phyloP scores from a whole-genome alignment of 2,888 invertebrate species.

The Hanleya hanleyi region DNA sequence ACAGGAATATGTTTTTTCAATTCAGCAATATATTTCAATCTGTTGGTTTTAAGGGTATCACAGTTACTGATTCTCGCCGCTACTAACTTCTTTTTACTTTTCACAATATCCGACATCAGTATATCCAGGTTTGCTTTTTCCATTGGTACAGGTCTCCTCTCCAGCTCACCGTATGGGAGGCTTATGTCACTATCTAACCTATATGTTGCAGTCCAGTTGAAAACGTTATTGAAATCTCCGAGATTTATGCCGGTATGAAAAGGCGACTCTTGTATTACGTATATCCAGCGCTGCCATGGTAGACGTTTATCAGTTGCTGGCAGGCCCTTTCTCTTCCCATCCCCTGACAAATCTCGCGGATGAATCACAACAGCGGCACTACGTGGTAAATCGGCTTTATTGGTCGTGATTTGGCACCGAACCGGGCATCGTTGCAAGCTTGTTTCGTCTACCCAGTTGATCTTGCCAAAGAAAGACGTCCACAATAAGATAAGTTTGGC shows the following conservation, averaged over 20 bases:
- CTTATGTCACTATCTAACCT: neutral
- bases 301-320: no score
- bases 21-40: neutral
- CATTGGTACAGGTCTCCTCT: neutral
- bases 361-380: neutral
- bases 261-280: neutral
- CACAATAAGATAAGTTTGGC: neutral
- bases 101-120: neutral
- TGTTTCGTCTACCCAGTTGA: neutral
- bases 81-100: neutral
- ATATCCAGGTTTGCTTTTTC: neutral
- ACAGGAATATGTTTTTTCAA: neutral
- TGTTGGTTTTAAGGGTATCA: neutral
- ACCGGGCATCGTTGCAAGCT: no score
- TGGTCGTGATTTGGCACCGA: neutral
- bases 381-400: neutral
- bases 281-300: neutral
- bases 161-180: neutral
- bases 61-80: neutral
- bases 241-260: neutral
- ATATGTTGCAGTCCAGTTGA: neutral
- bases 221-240: neutral
- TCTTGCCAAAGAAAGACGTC: neutral
- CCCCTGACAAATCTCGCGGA: neutral
- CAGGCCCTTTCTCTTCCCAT: no score